Conservation (phyloP, 2,113 vertebrate genomes). For the Myotis yumanensis region DNA sequence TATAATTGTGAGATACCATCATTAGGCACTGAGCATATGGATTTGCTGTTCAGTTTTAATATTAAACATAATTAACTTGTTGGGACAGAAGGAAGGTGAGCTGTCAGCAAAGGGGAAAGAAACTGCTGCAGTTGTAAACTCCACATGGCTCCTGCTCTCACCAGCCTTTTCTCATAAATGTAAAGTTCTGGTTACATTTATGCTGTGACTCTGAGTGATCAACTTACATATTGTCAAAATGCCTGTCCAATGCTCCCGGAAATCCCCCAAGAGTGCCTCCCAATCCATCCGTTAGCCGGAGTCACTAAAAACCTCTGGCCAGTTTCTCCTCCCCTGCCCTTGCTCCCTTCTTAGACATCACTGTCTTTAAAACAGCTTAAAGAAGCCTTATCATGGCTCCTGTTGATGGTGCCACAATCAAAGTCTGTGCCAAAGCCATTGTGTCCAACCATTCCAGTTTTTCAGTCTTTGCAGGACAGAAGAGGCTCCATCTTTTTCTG, state of each 20-base stretch:
- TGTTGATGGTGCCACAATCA: neutral
- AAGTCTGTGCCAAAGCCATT: neutral
- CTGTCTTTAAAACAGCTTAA: neutral
- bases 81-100: neutral
- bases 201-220: neutral
- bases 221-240: neutral
- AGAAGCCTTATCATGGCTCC: neutral
- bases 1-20: neutral
- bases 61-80: neutral
- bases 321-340: neutral
- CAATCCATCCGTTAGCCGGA: neutral
- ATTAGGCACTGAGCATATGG: neutral
- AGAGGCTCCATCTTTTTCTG: neutral
- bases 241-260: neutral
- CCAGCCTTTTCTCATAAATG: neutral
- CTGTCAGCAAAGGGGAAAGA: neutral
- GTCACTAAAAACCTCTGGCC: neutral
- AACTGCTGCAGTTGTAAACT: neutral
- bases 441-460: neutral
- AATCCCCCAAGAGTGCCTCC: neutral
- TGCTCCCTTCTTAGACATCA: neutral
- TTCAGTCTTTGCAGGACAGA: neutral
- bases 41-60: neutral
- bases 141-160: neutral
- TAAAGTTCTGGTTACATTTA: neutral